phyloP scores from a whole-genome alignment of 2,888 invertebrate species.

The Torymus texanus region DNA sequence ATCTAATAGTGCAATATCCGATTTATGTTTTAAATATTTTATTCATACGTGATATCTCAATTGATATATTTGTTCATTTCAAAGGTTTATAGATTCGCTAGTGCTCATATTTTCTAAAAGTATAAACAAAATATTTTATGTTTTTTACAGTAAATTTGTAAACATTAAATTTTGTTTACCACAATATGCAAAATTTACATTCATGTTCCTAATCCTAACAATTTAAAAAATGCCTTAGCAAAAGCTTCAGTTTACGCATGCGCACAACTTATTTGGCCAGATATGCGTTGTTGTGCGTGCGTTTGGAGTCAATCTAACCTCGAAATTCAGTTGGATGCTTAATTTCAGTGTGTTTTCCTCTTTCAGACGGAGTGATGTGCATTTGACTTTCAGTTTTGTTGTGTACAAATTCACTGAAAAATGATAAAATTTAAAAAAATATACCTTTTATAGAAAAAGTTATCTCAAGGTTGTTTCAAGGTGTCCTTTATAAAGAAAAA shows the following conservation, averaged over 20 bases:
- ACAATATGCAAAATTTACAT: background rate
- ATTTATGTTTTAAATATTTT: no score
- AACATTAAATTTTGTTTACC: no score
- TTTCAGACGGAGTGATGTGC: conserved; percentile 1
- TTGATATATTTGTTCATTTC: no score
- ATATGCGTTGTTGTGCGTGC: conserved; percentile 30
- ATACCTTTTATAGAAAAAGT: conserved; percentile 1
- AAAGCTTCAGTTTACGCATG: background rate
- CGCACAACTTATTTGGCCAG: background rate
- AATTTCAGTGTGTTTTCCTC: conserved; percentile 18
- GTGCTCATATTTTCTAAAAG: no score
- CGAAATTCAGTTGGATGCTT: conserved; percentile 38
- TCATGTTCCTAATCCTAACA: background rate
- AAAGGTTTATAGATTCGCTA: no score
- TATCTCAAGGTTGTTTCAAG: conserved; percentile 12
- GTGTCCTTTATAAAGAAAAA: conserved; percentile 7
- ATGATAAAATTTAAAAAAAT: conserved; percentile 2
- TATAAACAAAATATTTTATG: no score
- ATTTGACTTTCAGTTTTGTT: conserved; percentile 12
- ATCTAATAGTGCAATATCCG: no score
- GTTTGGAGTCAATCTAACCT: conserved; percentile 37
- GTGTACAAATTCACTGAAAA: conserved; percentile 7
- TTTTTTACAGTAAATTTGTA: no score
- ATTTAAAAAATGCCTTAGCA: background rate
- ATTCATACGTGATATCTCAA: no score